Evolutionary conservation across 2,797 vertebrate genomes (phyloP).

Genomic region (Danio aesculapii): DNA sequence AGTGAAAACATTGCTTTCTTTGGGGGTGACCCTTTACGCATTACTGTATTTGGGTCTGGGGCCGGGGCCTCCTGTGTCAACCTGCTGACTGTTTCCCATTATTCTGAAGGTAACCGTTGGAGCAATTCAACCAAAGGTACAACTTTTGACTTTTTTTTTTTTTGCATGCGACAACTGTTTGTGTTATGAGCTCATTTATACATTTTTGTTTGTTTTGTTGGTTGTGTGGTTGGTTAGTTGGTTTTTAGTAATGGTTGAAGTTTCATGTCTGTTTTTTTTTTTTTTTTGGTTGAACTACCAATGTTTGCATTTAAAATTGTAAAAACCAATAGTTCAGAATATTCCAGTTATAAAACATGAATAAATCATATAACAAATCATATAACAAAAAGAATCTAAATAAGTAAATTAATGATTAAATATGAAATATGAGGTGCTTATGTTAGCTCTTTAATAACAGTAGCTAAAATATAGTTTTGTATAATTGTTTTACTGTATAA

Average conservation of each 20-base stretch:
- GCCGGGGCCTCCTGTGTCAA: conserved; percentile 98
- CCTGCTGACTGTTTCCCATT: conserved; percentile 98
- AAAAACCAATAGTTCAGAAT: no score
- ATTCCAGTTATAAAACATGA: no score
- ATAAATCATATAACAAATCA: no score
- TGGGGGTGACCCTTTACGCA: conserved; percentile 96
- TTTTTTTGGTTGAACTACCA: neutral
- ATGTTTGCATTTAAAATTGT: neutral
- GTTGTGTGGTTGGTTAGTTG: no score
- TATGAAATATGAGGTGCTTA: no score
- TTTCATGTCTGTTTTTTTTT: neutral
- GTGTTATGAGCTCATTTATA: conserved; percentile 66
- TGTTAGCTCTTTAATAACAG: no score
- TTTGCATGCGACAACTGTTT: conserved; percentile 85
- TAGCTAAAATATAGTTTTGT: no score
- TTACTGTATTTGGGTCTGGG: conserved; percentile 98
- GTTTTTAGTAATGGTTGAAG: neutral
- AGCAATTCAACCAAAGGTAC: conserved; percentile 99
- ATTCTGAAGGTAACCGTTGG: conserved; percentile 99
- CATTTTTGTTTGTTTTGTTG: neutral
- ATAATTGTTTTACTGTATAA: no score
- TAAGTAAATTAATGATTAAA: no score
- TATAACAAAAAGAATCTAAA: no score
- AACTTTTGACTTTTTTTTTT: conserved; percentile 86
- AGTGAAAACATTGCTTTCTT: conserved; percentile 99